Base-by-base conservation (phyloP, 2,888 invertebrate genomes). In the Orthonychiurus folsomi region DNA sequence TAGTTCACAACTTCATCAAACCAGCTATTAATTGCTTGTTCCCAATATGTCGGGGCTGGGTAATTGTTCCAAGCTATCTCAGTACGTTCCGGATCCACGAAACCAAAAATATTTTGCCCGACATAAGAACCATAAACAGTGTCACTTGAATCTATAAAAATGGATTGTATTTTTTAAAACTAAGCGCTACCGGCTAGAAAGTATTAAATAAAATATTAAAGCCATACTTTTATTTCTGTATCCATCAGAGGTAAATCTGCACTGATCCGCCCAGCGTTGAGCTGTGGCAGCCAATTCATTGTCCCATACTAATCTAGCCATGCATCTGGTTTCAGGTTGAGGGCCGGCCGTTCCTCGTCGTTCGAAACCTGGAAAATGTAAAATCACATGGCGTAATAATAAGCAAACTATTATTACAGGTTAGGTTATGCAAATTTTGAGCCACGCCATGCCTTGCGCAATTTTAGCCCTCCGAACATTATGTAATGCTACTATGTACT, bases 181-280 rank as follows among this genome's bases (percentile, higher is more conserved):
- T n/a, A n/a, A n/a, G n/a, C n/a, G n/a, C n/a, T n/a, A n/a, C n/a
- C n/a, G n/a, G n/a, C n/a, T n/a, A n/a, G n/a, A 37, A 37, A 37
- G 15, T 37, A 37, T 37, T 9, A 37, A 37, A 37, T 15, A 37
- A 37, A 37, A 37, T 37, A 37, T 37, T 37, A 37, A 15, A 37
- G 15, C 5, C 5, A 9, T 37, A 37, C 37, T 37, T 37, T 9
- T 5, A 37, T 37, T 37, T 37, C 37, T 37, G 15, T 37, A 9
- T 37, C 9, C 37, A 37, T 90, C 89, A 76, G 93, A 93, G 37
- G 84, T 84, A 61, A 88, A 85, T 68, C 83, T 82, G 75, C 93
- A 93, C 66, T 85, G 83, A 73, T 87, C 85, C 0, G 92, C 86
- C 88, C 92, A 91, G 73, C 83, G 81, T 76, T 93, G 92, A 1